Evolutionary conservation across 2,888 invertebrate species (phyloP).

Genomic region (Ypsolopha sequella): DNA sequence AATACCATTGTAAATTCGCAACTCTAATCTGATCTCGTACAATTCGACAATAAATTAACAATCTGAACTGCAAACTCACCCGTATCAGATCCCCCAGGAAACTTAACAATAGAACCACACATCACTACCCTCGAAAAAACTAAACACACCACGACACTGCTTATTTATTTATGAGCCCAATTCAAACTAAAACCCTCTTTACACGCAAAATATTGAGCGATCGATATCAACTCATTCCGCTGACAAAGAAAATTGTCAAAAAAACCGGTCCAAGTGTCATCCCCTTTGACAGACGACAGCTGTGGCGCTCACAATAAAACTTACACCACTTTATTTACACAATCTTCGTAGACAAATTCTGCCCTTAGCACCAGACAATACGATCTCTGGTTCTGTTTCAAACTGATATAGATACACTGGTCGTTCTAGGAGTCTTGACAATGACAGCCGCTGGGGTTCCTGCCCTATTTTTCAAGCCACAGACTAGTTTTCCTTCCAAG

Average conservation of each 20-base stretch:
- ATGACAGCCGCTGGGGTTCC: neutral
- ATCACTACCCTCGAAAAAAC: conserved; percentile 23
- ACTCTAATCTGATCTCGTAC: too few relatives aligned
- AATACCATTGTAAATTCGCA: too few relatives aligned
- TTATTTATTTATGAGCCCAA: conserved; percentile 66
- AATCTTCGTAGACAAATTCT: neutral
- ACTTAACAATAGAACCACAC: neutral
- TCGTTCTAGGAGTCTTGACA: neutral
- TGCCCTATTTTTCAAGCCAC: neutral
- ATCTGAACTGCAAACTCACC: neutral
- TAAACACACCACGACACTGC: conserved; percentile 57
- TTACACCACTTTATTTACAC: neutral
- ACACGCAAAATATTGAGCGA: conserved; percentile 55
- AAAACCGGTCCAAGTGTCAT: conserved; percentile 60
- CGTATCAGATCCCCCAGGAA: neutral
- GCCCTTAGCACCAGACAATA: neutral
- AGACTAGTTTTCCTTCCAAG: neutral
- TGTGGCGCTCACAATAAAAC: conserved; percentile 51
- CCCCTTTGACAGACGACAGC: conserved; percentile 62
- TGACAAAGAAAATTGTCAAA: conserved; percentile 53
- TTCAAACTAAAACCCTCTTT: conserved; percentile 48
- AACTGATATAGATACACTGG: neutral
- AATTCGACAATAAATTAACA: conserved; percentile 3
- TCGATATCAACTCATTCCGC: conserved; percentile 63
- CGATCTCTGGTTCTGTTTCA: too few relatives aligned